Conservation (phyloP, 1,140 invertebrate genomes). For the Metopolophium dirhodum region DNA sequence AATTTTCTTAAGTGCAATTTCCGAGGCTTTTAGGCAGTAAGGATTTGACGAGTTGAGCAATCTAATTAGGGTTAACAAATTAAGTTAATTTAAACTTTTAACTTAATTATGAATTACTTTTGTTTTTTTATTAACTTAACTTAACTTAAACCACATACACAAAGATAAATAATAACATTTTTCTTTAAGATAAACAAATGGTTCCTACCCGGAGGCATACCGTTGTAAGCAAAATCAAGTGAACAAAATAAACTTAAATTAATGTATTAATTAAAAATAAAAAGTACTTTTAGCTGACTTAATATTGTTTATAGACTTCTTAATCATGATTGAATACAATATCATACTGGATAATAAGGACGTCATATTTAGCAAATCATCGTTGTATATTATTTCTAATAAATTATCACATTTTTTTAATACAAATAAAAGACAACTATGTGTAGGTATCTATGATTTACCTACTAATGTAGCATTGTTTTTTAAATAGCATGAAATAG, state of each 20-base stretch:
- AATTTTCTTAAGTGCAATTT: neutral
- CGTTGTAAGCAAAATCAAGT: neutral
- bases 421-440: neutral
- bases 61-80: conserved; percentile 6
- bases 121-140: neutral
- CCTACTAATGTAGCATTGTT: neutral
- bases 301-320: neutral
- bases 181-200: neutral
- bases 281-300: neutral
- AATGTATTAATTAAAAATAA: neutral
- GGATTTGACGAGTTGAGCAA: neutral
- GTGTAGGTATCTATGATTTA: neutral
- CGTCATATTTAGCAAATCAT: neutral
- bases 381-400: neutral
- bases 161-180: neutral
- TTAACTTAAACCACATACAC: neutral
- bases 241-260: neutral
- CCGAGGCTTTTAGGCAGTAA: neutral
- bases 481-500: neutral
- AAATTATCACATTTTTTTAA: neutral
- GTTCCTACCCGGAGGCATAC: neutral
- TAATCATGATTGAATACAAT: neutral
- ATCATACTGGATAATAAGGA: neutral
- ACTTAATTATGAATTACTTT: neutral
- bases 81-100: conserved; percentile 9